A percentile compares a stretch with the other conserved stretches of the same genome.
phyloP scores from a whole-genome alignment of 2,888 invertebrate species.

The Cordilura impudica region DNA sequence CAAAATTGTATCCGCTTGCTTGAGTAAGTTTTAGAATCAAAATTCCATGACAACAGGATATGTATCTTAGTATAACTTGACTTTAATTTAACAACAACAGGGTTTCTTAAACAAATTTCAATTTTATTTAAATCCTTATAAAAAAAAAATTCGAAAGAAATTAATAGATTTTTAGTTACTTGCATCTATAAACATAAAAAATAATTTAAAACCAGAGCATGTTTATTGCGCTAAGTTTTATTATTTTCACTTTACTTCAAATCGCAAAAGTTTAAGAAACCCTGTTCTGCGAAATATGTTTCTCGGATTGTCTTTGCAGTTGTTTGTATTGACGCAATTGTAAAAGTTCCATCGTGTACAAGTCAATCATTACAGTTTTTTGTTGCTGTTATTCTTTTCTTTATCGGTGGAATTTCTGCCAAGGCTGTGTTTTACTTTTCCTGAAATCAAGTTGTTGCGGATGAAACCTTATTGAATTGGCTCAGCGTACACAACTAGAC shows the following conservation, averaged over 20 bases:
- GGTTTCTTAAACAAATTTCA: background rate
- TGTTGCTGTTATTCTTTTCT: background rate
- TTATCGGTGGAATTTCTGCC: constrained; percentile 14
- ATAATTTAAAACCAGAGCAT: too few species aligned
- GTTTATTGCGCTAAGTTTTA: too few species aligned
- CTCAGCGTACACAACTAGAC: background rate
- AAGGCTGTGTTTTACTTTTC: background rate
- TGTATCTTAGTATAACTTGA: background rate
- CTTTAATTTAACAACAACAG: too few species aligned
- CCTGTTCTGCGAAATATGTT: background rate
- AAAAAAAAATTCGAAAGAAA: too few species aligned
- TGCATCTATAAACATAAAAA: too few species aligned
- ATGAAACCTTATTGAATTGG: background rate
- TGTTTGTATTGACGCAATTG: background rate
- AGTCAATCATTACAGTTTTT: constrained; percentile 36
- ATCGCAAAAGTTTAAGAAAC: background rate
- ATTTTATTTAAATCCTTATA: too few species aligned
- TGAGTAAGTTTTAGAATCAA: constrained; percentile 10
- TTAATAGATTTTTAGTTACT: too few species aligned
- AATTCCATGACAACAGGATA: constrained; percentile 3
- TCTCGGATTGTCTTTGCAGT: background rate
- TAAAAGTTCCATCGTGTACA: constrained; percentile 3
- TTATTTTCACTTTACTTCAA: too few species aligned
- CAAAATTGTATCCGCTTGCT: constrained; percentile 19
- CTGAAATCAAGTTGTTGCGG: constrained; percentile 9